phyloP scores from a whole-genome alignment of 2,113 vertebrate genomes.

The Columbina picui region DNA sequence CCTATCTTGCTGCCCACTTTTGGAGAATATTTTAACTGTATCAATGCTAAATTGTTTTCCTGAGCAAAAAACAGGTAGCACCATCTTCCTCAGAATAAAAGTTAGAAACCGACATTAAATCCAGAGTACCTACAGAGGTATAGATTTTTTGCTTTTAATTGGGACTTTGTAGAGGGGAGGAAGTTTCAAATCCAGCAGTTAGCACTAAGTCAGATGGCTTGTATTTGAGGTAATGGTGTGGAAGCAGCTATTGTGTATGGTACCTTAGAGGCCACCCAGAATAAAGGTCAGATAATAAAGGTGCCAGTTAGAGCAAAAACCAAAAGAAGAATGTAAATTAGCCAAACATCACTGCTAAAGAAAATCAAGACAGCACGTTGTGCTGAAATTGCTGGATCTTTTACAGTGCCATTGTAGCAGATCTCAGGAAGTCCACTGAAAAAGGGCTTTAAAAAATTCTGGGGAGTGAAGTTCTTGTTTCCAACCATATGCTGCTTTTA shows the following conservation, averaged over 20 bases:
- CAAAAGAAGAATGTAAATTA: slow-evolving; percentile 20
- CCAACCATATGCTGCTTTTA: background rate
- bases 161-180: background rate
- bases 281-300: slow-evolving; percentile 26
- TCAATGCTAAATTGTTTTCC: background rate
- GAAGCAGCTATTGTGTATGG: slow-evolving; percentile 1
- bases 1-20: background rate
- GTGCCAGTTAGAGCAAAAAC: background rate
- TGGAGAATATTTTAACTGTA: slow-evolving; percentile 1
- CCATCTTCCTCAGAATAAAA: background rate
- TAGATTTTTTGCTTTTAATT: slow-evolving; percentile 1
- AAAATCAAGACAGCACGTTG: background rate
- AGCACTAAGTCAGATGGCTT: background rate
- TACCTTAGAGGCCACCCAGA: background rate
- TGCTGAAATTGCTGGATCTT: background rate
- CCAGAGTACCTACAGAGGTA: background rate
- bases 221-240: background rate
- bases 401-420: background rate
- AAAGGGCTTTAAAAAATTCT: background rate
- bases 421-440: background rate
- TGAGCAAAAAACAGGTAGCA: background rate
- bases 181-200: background rate
- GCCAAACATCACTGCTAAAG: background rate
- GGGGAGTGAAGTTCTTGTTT: background rate
- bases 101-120: background rate